phyloP scores from a whole-genome alignment of 2,888 invertebrate species.

The Tineola bisselliella region DNA sequence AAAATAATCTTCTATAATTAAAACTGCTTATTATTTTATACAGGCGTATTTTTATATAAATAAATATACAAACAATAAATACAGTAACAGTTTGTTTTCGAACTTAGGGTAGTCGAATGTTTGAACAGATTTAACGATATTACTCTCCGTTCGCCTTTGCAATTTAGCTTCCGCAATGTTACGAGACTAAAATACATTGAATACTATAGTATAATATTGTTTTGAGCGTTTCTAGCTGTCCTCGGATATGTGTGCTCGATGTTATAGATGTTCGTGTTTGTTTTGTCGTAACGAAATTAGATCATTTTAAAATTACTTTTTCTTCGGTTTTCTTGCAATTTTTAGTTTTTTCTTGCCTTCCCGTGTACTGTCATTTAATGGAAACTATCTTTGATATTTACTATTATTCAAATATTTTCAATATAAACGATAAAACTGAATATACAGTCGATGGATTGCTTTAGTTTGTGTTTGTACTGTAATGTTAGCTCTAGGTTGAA shows the following conservation, averaged over 20 bases:
- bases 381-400: no score
- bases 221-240: background rate
- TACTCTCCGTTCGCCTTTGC: background rate
- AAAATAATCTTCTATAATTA: no score
- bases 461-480: background rate
- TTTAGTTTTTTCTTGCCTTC: no score
- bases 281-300: no score
- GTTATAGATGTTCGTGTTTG: no score
- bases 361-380: no score
- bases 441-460: background rate
- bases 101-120: background rate
- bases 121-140: background rate
- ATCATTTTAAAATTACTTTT: no score
- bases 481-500: slow-evolving; percentile 4
- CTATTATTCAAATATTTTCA: no score
- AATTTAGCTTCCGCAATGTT: background rate
- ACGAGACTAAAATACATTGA: background rate
- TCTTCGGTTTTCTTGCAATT: no score
- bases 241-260: background rate
- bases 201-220: background rate
- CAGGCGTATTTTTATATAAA: background rate
- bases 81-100: background rate
- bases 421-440: no score
- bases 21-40: no score
- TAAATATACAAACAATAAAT: background rate